Conservation (phyloP, 1,140 invertebrate species). For the Scaptodrosophila lebanonensis region DNA sequence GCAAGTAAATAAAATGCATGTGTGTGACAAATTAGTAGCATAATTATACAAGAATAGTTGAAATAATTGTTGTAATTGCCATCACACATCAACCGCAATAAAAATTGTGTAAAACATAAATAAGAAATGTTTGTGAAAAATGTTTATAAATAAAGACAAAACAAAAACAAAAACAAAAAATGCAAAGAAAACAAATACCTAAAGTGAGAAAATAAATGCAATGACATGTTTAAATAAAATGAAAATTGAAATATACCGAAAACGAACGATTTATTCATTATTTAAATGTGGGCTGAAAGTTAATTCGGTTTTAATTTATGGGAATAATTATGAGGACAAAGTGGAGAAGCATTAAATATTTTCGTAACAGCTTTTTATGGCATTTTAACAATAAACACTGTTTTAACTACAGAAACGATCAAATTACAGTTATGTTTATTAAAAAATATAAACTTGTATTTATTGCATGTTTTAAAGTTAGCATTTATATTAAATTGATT, state of each 20-base stretch:
- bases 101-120: slow-evolving; percentile 47
- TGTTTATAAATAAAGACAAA: slow-evolving; percentile 67
- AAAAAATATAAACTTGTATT: no score
- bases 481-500: no score
- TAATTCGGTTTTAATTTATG: no score
- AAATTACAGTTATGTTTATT: no score
- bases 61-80: slow-evolving; percentile 70
- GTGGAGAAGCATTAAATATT: no score
- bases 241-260: slow-evolving; percentile 26
- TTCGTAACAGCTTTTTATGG: no score
- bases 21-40: slow-evolving; percentile 47
- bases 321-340: no score
- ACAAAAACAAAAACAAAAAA: slow-evolving; percentile 34
- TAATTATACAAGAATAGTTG: slow-evolving; percentile 73
- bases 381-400: no score
- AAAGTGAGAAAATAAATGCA: slow-evolving; percentile 19
- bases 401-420: no score
- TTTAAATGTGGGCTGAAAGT: background rate
- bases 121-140: slow-evolving; percentile 68
- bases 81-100: slow-evolving; percentile 50
- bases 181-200: slow-evolving; percentile 25
- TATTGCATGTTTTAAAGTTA: no score
- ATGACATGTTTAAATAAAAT: slow-evolving; percentile 46
- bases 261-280: background rate
- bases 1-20: slow-evolving; percentile 27